Base-by-base conservation (phyloP, 2,888 invertebrate genomes). In the Drosophila yooni region DNA sequence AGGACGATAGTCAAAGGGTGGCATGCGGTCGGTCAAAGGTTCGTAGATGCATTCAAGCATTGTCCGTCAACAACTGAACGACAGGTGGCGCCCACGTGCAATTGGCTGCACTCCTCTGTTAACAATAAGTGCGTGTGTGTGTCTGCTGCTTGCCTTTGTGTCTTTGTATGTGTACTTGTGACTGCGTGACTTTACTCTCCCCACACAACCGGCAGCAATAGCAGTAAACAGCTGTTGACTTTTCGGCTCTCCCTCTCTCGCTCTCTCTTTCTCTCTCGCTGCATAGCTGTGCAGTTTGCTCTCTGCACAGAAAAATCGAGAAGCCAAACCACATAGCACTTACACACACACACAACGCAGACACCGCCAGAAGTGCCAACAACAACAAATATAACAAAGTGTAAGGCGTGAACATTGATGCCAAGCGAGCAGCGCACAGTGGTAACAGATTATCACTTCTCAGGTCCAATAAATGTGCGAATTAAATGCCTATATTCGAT, bases 291-390 rank as follows among this genome's bases (percentile, higher is more conserved):
- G 31, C 64, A n/a, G 33, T 36, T 54, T 29, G 25, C 64, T 72
- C 58, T 57, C 57, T 56, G 56, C 63, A 58, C 60, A 51, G 78
- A 83, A 84, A 56, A 57, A 72, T 75, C 84, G 80, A 80, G 85
- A 83, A 85, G 80, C 63, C 67, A 73, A 58, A 40, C 57, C 57
- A 29, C 40, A 57, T n/a, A 46, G 15, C 50, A 50, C 54, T 62
- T 21, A 65, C 51, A 65, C 46, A 51, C 56, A 48, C 48, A 57
- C 51, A 59, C 51, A 59, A 34, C 21, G 38, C 29, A 46, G 10
- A 27, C 21, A 40, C 66, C 54, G 38, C 15, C 60, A 50, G 62
- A 76, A 63, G 59, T 74, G 52, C 52, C 59, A 46, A 25, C 54
- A 59, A 46, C 60, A 63, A 54, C 58, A 51, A 31, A 51, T 43